Evolutionary conservation across 2,797 vertebrate species (phyloP).

Genomic region (Halcyon badia): DNA sequence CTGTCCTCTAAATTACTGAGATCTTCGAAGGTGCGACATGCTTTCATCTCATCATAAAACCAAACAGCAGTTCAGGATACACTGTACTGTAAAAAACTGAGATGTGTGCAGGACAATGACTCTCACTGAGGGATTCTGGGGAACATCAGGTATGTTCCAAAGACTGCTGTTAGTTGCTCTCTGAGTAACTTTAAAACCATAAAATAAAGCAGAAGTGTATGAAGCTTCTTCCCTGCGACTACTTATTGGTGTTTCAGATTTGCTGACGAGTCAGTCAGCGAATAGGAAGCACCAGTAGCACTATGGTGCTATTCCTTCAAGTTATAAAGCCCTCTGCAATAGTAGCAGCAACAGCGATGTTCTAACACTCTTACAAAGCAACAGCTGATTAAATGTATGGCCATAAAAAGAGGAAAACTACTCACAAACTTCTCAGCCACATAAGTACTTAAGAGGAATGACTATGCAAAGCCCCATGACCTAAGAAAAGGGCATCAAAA

Average conservation of each 20-base stretch:
- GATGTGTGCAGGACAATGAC: background rate
- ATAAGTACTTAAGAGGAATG: background rate
- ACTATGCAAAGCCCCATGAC: background rate
- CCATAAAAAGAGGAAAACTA: background rate
- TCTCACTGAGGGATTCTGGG: background rate
- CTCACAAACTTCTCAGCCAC: background rate
- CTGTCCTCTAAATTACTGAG: background rate
- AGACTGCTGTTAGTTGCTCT: background rate
- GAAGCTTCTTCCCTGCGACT: background rate
- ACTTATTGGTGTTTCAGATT: background rate
- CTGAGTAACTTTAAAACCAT: background rate
- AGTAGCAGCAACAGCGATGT: background rate
- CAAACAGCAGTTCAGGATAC: background rate
- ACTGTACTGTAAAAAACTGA: background rate
- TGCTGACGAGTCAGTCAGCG: background rate
- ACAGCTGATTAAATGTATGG: background rate
- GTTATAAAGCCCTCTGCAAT: background rate
- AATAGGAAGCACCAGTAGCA: background rate
- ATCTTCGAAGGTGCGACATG: background rate
- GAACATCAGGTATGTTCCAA: background rate
- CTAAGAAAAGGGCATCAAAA: background rate
- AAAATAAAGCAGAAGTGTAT: background rate
- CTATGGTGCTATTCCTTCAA: background rate
- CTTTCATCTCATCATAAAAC: background rate
- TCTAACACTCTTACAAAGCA: background rate